Evolutionary conservation across 1,140 invertebrate genomes (phyloP).

Genomic region (Brachystomella parvula): DNA sequence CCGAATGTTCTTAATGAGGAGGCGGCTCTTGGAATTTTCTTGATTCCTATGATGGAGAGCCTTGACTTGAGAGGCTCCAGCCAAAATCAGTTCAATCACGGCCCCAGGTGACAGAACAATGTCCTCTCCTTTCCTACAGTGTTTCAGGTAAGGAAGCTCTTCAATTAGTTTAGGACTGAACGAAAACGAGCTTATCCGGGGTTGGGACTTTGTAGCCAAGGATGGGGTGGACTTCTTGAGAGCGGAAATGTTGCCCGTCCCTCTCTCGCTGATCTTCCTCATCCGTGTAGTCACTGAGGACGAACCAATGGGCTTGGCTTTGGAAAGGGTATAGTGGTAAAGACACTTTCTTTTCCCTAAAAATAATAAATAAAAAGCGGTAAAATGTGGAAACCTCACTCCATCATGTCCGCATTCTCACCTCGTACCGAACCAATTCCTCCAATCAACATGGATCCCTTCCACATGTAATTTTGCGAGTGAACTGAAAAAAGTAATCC

Average conservation of each 20-base stretch:
- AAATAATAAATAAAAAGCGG: no score
- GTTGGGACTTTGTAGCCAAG: background rate
- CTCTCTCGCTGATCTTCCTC: background rate
- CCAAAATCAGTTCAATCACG: background rate
- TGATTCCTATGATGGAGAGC: no score
- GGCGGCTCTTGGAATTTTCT: no score
- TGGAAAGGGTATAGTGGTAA: constrained; percentile 3
- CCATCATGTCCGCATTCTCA: background rate
- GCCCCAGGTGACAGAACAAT: background rate
- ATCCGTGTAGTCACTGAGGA: background rate
- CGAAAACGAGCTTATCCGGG: background rate
- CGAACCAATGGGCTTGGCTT: background rate
- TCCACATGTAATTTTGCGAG: background rate
- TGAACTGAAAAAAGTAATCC: background rate
- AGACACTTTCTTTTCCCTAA: background rate
- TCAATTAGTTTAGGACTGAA: background rate
- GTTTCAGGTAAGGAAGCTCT: background rate
- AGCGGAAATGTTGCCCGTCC: background rate
- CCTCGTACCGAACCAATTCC: background rate
- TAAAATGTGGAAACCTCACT: no score
- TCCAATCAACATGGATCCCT: background rate
- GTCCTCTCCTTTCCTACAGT: background rate
- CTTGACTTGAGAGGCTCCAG: background rate
- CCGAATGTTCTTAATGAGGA: no score
- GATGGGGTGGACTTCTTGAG: background rate